A percentile compares a stretch with the other conserved stretches of the same genome.
Conservation (phyloP, 2,797 vertebrate genomes). For the Neomorphus geoffroyi region DNA sequence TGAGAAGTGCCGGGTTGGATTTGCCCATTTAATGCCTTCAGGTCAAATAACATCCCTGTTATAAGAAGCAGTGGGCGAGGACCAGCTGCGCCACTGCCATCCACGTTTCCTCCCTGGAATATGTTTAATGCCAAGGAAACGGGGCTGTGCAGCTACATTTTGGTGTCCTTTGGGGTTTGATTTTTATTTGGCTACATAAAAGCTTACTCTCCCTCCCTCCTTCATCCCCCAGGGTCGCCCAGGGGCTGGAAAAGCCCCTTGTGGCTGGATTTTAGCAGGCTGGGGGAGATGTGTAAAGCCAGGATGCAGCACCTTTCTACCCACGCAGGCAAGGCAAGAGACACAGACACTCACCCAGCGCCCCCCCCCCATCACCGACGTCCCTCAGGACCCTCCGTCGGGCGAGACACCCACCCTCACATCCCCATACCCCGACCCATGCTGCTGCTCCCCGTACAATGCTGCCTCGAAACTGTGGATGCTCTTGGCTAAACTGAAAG, state of each 20-base stretch:
- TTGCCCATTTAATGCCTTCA: neutral
- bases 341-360: neutral
- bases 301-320: neutral
- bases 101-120: neutral
- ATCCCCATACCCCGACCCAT: fast-evolving
- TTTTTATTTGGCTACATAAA: neutral
- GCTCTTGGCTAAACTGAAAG: conserved; percentile 47
- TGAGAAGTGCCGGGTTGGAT: neutral
- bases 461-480: neutral
- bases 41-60: neutral
- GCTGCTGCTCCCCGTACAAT: conserved; percentile 79
- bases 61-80: neutral
- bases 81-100: neutral
- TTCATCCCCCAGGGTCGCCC: neutral
- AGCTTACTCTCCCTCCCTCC: neutral
- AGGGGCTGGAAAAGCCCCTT: neutral
- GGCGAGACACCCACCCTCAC: fast-evolving
- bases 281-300: neutral
- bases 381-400: neutral
- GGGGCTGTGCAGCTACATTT: too few species aligned
- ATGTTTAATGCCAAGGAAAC: neutral
- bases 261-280: neutral
- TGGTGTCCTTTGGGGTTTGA: neutral
- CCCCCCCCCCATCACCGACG: neutral
- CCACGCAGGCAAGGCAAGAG: neutral